phyloP scores from a whole-genome alignment of 1,140 invertebrate genomes.

The Drosophila saltans region DNA sequence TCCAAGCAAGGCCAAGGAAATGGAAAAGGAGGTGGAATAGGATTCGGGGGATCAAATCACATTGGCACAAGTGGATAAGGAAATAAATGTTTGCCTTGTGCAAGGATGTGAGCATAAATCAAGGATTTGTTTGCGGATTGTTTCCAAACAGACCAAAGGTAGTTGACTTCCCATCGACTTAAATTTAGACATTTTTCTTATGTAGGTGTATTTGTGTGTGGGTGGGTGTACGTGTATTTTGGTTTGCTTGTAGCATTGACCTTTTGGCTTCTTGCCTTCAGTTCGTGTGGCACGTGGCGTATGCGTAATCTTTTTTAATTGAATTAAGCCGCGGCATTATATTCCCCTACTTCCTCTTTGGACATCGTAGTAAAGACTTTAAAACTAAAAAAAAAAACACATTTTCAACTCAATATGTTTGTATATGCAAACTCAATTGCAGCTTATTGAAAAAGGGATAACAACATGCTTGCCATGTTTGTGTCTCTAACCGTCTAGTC shows the following conservation, averaged over 20 bases:
- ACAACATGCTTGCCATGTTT: neutral
- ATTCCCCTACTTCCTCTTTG: neutral
- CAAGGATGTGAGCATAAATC: slow-evolving; percentile 81
- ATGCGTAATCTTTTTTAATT: slow-evolving; percentile 78
- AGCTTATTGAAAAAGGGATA: slow-evolving; percentile 52
- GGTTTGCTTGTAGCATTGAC: slow-evolving; percentile 55
- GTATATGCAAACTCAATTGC: slow-evolving; percentile 44
- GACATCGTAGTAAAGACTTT: neutral
- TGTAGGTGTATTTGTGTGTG: neutral
- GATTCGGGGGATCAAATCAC: slow-evolving; percentile 52
- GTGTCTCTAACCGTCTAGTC: slow-evolving; percentile 47
- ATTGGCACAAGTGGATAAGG: slow-evolving; percentile 82
- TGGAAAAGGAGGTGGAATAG: neutral
- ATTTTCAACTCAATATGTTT: slow-evolving; percentile 50
- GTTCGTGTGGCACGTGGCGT: slow-evolving; percentile 60
- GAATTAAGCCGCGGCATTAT: slow-evolving; percentile 78
- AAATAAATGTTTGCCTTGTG: slow-evolving; percentile 82
- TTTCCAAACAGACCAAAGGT: slow-evolving; percentile 52
- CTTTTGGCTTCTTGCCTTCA: slow-evolving; percentile 53
- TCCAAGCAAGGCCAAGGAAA: slow-evolving; percentile 20
- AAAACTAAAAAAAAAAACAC: slow-evolving; percentile 19
- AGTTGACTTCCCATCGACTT: slow-evolving; percentile 60
- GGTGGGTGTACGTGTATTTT: neutral
- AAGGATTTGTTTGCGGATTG: slow-evolving; percentile 82
- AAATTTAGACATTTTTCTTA: slow-evolving; percentile 41